These are phyloP conservation scores for Artibeus jamaicensis DNA, from an alignment of 2,797 vertebrate genomes.

Conservation along the genomic window DNA sequence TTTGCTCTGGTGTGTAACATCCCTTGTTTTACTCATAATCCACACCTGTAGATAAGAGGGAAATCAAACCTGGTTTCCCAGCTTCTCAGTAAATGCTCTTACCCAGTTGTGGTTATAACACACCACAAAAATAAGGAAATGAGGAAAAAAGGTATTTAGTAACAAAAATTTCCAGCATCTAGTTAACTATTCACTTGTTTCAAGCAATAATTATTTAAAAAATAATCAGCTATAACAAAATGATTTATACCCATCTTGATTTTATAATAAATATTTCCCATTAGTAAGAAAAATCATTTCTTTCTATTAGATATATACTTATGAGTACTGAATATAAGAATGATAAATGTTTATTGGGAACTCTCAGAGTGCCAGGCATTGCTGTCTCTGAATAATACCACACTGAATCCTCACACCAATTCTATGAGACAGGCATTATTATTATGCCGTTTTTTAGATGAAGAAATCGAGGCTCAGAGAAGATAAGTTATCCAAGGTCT, in stretches of 20 bases:
- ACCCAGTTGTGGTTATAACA: background rate
- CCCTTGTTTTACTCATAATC: slow-evolving; percentile 25
- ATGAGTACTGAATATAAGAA: slow-evolving; percentile 22
- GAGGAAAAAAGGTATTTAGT: background rate
- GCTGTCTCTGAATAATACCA: background rate
- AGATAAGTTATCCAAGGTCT: background rate
- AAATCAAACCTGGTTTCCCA: background rate
- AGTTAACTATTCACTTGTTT: background rate
- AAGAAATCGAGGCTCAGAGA: background rate
- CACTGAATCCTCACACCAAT: background rate
- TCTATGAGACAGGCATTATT: background rate
- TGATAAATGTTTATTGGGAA: background rate
- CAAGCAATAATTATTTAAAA: background rate
- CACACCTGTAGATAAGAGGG: slow-evolving; percentile 1
- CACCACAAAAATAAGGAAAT: background rate
- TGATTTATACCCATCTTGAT: background rate
- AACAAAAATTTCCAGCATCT: background rate
- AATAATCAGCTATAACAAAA: background rate
- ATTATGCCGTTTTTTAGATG: background rate
- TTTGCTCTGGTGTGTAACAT: background rate
- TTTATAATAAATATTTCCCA: background rate
- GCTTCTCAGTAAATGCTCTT: background rate
- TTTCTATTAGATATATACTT: background rate
- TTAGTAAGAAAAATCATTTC: slow-evolving; percentile 1
- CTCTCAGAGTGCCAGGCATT: background rate